phyloP scores from a whole-genome alignment of 1,140 invertebrate species.

The Zaprionus ornatus region DNA sequence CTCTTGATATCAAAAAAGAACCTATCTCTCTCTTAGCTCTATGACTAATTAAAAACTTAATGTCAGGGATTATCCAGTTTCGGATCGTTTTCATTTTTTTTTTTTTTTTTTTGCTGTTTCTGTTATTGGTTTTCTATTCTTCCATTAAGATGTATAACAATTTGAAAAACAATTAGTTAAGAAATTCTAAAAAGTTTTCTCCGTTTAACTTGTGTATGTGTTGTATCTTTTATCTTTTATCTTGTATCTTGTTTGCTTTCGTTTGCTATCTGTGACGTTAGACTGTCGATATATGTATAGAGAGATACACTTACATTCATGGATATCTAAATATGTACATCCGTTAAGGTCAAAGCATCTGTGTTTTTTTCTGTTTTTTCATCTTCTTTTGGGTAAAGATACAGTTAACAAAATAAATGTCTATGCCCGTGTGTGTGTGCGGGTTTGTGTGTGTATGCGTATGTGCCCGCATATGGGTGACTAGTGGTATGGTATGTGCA shows the following conservation, averaged over 20 bases:
- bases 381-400: slow-evolving; percentile 4
- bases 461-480: not conserved
- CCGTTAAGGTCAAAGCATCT: slow-evolving; percentile 6
- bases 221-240: not conserved
- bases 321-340: slow-evolving; percentile 37
- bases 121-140: not conserved
- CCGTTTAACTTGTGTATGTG: slow-evolving; percentile 19
- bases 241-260: not conserved
- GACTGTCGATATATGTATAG: slow-evolving; percentile 16
- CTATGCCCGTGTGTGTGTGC: not conserved
- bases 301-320: slow-evolving; percentile 25
- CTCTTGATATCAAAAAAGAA: slow-evolving; percentile 61
- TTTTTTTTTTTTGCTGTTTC: not conserved
- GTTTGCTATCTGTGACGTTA: slow-evolving; percentile 17
- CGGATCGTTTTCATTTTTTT: slow-evolving; percentile 12
- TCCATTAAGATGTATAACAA: slow-evolving; percentile 36
- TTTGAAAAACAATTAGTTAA: slow-evolving; percentile 51
- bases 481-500: not conserved
- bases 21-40: slow-evolving; percentile 46
- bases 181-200: slow-evolving; percentile 45
- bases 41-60: slow-evolving; percentile 74
- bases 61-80: slow-evolving; percentile 41
- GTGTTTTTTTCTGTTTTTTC: not conserved
- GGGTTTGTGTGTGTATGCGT: not conserved
- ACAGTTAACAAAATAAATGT: slow-evolving; percentile 20